A percentile compares a stretch with the other conserved stretches of the same genome.
Evolutionary conservation across 2,888 invertebrate species (phyloP).

Genomic region (Parthenolecanium corni): DNA sequence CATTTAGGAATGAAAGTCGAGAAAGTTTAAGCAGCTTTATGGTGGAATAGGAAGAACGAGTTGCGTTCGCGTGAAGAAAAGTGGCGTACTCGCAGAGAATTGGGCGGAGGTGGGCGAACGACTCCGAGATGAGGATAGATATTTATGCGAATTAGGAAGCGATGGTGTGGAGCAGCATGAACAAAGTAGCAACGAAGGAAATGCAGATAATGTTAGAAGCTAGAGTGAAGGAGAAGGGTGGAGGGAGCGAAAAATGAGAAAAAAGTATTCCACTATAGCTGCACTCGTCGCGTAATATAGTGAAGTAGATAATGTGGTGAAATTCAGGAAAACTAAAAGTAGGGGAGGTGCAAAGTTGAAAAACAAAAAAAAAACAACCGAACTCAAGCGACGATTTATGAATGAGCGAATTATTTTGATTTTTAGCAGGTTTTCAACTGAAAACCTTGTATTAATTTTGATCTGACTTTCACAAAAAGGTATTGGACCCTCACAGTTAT

Average conservation of each 20-base stretch:
- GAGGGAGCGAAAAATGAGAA: constrained; percentile 10
- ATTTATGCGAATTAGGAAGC: constrained; percentile 26
- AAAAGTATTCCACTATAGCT: background rate
- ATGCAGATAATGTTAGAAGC: constrained; percentile 19
- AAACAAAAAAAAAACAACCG: too few species aligned
- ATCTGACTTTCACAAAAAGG: too few species aligned
- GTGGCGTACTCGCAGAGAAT: too few species aligned
- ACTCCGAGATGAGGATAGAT: constrained; percentile 6
- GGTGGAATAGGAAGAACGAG: background rate
- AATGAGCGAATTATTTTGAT: too few species aligned
- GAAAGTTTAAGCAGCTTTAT: constrained; percentile 19
- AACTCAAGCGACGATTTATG: too few species aligned
- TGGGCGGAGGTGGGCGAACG: background rate
- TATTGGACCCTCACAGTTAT: too few species aligned
- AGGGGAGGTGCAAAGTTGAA: constrained; percentile 12
- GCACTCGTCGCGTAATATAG: background rate
- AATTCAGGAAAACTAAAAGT: background rate
- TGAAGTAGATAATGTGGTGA: too few species aligned
- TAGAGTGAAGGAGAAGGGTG: background rate
- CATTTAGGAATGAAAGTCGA: constrained; percentile 15
- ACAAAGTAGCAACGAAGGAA: constrained; percentile 14
- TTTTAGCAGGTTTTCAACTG: too few species aligned
- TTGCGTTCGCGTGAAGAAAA: background rate
- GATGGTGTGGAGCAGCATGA: background rate
- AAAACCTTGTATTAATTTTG: too few species aligned